phyloP scores from a whole-genome alignment of 2,888 invertebrate genomes.

The Andrena trimmerana region DNA sequence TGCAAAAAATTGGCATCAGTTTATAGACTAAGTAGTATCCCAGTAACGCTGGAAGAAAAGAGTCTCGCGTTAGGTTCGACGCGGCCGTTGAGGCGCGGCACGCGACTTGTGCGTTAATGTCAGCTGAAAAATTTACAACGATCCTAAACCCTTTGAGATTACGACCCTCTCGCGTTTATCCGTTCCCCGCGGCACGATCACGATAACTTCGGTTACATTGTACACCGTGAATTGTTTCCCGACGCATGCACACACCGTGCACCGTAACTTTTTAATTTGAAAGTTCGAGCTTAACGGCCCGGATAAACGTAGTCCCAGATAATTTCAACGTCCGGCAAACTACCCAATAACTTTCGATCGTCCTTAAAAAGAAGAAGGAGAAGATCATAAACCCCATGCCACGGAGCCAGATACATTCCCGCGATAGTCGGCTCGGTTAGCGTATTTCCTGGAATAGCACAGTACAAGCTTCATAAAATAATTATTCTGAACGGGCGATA shows the following conservation, averaged over 20 bases:
- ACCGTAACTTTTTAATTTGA: conserved; percentile 43
- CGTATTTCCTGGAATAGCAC: conserved; percentile 27
- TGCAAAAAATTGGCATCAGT: conserved; percentile 30
- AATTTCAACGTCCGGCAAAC: conserved; percentile 19
- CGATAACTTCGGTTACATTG: conserved; percentile 52
- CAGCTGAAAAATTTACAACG: conserved; percentile 59
- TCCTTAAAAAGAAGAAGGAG: not conserved
- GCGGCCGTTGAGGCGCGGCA: conserved; percentile 38
- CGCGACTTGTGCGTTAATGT: conserved; percentile 59
- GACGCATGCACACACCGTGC: conserved; percentile 24
- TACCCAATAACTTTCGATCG: conserved; percentile 19
- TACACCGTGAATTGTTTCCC: conserved; percentile 42
- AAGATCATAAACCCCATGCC: not conserved
- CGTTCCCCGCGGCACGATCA: conserved; percentile 47
- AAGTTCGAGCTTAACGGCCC: conserved; percentile 25
- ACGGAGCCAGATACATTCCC: conserved; percentile 15
- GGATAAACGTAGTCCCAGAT: not conserved
- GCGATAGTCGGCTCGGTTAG: conserved; percentile 23
- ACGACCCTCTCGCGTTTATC: conserved; percentile 56
- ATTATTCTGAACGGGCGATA: conserved; percentile 19
- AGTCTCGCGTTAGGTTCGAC: conserved; percentile 35
- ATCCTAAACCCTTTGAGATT: conserved; percentile 62
- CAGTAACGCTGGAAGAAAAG: conserved; percentile 21
- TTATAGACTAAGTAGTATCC: conserved; percentile 6
- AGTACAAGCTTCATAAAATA: conserved; percentile 22